phyloP scores from a whole-genome alignment of 2,113 vertebrate species.

The Oriolus oriolus region DNA sequence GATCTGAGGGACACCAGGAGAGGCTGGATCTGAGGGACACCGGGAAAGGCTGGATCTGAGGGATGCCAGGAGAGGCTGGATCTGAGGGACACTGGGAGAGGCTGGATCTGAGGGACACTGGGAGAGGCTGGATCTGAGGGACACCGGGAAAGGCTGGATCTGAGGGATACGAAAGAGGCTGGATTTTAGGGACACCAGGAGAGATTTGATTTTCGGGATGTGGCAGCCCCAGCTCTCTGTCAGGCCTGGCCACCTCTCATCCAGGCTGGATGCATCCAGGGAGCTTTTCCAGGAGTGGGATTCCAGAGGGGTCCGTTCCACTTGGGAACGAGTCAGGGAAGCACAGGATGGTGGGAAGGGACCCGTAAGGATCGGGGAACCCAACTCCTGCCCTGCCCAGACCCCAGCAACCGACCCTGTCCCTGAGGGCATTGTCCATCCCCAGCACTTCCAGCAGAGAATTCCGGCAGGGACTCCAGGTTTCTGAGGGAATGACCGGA shows the following conservation, averaged over 20 bases:
- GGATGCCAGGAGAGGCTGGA: neutral
- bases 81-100: neutral
- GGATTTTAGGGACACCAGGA: neutral
- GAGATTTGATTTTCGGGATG: neutral
- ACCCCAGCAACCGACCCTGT: neutral
- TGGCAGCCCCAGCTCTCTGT: neutral
- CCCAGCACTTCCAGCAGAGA: neutral
- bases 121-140: neutral
- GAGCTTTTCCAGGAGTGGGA: neutral
- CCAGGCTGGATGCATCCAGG: neutral
- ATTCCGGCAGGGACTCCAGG: accelerated
- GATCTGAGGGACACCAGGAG: neutral
- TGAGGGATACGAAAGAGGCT: too few species aligned
- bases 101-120: neutral
- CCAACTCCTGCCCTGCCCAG: neutral
- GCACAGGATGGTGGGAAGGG: neutral
- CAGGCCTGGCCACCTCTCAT: neutral
- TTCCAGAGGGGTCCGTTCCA: neutral
- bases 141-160: neutral
- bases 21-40: neutral
- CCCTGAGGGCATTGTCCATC: neutral
- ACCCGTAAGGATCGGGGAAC: neutral
- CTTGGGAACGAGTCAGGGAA: accelerated
- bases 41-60: neutral
- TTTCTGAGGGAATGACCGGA: neutral